Evolutionary conservation across 2,797 vertebrate genomes (phyloP).

Genomic region (Alectoris magna): DNA sequence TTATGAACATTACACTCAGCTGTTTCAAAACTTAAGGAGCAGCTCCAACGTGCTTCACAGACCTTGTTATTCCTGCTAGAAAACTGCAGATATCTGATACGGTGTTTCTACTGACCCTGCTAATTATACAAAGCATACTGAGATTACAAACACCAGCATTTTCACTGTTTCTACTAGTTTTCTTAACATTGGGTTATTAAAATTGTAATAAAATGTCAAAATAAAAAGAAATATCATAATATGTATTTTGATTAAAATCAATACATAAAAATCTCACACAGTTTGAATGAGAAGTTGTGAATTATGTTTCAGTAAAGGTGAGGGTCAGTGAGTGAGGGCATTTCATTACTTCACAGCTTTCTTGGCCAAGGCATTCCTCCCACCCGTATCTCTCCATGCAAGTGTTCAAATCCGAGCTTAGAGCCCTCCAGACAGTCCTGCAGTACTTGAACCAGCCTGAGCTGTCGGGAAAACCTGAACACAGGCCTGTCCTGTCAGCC

Average conservation of each 20-base stretch:
- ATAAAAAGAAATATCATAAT: not conserved
- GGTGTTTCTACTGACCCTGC: not conserved
- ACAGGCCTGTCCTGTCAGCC: not conserved
- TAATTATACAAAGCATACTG: not conserved
- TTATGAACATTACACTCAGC: not conserved
- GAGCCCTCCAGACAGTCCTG: constrained; percentile 22
- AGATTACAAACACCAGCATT: not conserved
- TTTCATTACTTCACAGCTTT: constrained; percentile 8
- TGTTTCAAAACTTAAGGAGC: constrained; percentile 9
- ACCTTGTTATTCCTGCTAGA: not conserved
- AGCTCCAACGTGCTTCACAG: not conserved
- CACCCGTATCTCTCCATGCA: not conserved
- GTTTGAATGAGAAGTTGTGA: not conserved
- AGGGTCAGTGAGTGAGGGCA: constrained; percentile 10
- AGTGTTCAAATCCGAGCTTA: not conserved
- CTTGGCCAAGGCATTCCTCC: not conserved
- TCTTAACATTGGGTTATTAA: not conserved
- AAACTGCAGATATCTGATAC: rapidly evolving
- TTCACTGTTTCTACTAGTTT: not conserved
- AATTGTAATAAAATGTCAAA: not conserved
- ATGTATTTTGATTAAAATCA: not conserved
- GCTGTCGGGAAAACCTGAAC: not conserved
- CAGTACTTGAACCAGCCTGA: constrained; percentile 35
- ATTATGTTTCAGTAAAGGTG: not conserved
- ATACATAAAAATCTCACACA: not conserved